phyloP scores from a whole-genome alignment of 2,888 invertebrate species.

The Diaperis boleti region DNA sequence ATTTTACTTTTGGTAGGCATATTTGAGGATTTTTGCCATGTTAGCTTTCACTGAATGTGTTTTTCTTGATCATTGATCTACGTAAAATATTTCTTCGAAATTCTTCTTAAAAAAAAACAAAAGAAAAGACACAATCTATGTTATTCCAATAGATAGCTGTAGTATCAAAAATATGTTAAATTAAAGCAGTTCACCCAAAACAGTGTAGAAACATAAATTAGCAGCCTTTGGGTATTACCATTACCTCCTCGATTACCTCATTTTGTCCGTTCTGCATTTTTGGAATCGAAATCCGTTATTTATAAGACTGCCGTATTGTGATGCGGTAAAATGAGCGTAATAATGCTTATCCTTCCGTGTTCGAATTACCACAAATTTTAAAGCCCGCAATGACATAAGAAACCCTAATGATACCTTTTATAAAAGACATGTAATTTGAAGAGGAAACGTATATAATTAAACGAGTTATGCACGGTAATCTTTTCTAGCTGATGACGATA shows the following conservation, averaged over 20 bases:
- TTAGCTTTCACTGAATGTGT: too few species aligned
- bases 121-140: too few species aligned
- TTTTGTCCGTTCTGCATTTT: too few species aligned
- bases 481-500: constrained; percentile 49
- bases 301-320: constrained; percentile 16
- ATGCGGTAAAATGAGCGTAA: constrained; percentile 36
- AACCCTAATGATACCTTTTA: constrained; percentile 47
- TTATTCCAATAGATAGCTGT: too few species aligned
- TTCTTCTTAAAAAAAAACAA: too few species aligned
- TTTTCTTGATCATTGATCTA: too few species aligned
- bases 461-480: constrained; percentile 50
- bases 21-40: constrained; percentile 31
- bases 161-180: too few species aligned
- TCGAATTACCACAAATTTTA: constrained; percentile 48
- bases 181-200: too few species aligned
- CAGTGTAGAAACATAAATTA: too few species aligned
- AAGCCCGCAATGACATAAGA: constrained; percentile 47
- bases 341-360: constrained; percentile 48
- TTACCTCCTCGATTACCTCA: too few species aligned
- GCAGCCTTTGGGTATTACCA: too few species aligned
- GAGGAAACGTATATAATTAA: constrained; percentile 54
- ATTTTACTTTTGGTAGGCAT: constrained; percentile 5
- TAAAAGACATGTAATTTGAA: constrained; percentile 49
- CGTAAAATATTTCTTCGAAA: constrained; percentile 11
- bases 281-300: constrained; percentile 24